Evolutionary conservation across 1,140 invertebrate species (phyloP).

Genomic region (Bathynomus jamesi): DNA sequence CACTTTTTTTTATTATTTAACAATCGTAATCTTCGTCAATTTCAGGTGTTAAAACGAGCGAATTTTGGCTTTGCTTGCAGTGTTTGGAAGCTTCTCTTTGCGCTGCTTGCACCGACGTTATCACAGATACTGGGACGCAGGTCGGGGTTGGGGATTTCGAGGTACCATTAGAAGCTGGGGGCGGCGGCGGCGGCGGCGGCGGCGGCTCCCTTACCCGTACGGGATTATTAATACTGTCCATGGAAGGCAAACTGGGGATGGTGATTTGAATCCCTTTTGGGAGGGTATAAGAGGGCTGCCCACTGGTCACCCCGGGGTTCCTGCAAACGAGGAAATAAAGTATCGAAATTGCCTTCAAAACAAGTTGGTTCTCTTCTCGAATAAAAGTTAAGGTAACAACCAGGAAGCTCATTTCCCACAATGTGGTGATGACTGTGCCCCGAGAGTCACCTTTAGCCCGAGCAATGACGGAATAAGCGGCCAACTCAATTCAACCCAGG

Average conservation of each 20-base stretch:
- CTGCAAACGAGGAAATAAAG: no score
- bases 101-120: background rate
- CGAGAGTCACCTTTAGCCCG: no score
- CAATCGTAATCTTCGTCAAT: background rate
- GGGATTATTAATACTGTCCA: background rate
- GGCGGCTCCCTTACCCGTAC: background rate
- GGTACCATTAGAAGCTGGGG: background rate
- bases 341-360: no score
- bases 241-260: background rate
- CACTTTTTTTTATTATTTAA: no score
- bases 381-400: no score
- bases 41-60: background rate
- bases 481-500: no score
- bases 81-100: background rate
- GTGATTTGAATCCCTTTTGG: background rate
- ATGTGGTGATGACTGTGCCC: no score
- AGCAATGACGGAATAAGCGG: no score
- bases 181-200: background rate
- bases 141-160: background rate
- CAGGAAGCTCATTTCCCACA: no score
- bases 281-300: background rate
- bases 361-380: no score
- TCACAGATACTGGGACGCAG: background rate
- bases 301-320: background rate
- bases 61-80: background rate